phyloP scores from a whole-genome alignment of 2,888 invertebrate species.

The Cartodere bifasciata region DNA sequence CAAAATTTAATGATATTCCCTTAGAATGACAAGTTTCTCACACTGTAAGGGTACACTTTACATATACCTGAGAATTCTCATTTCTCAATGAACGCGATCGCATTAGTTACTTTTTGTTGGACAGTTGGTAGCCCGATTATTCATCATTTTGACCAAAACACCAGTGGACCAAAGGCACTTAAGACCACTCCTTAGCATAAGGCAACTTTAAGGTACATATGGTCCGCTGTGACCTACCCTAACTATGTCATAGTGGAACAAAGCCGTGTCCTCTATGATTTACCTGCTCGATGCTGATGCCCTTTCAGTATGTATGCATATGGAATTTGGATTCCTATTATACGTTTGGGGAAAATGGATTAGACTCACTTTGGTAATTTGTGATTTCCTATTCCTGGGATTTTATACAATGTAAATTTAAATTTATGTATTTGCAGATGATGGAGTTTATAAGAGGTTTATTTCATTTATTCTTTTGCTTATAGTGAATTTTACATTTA shows the following conservation, averaged over 20 bases:
- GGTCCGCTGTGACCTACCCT: conserved; percentile 30
- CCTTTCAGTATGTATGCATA: conserved; percentile 11
- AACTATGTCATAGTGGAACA: conserved; percentile 28
- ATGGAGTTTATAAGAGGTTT: conserved; percentile 6
- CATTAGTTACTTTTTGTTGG: conserved; percentile 31
- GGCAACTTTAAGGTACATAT: no score
- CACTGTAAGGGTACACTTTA: conserved; percentile 14
- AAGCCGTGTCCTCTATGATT: conserved; percentile 22
- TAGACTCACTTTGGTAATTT: conserved; percentile 20
- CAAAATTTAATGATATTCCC: conserved; percentile 10
- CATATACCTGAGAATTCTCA: conserved; percentile 23
- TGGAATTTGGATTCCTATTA: conserved; percentile 13
- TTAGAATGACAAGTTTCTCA: conserved; percentile 16
- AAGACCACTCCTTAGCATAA: no score
- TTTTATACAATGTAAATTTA: not conserved
- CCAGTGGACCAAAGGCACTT: conserved; percentile 20
- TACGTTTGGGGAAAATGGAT: conserved; percentile 19
- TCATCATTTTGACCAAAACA: conserved; percentile 34
- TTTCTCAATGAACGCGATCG: conserved; percentile 23
- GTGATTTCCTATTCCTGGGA: conserved; percentile 18
- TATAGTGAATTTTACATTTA: conserved; percentile 1
- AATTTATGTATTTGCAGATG: conserved; percentile 6
- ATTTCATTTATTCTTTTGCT: not conserved
- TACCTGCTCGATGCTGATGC: conserved; percentile 21
- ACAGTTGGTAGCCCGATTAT: conserved; percentile 32